Evolutionary conservation across 2,113 vertebrate species (phyloP), one percentile per base, ranked within the genome.

Genomic region (Myrmophylax atrothorax): DNA sequence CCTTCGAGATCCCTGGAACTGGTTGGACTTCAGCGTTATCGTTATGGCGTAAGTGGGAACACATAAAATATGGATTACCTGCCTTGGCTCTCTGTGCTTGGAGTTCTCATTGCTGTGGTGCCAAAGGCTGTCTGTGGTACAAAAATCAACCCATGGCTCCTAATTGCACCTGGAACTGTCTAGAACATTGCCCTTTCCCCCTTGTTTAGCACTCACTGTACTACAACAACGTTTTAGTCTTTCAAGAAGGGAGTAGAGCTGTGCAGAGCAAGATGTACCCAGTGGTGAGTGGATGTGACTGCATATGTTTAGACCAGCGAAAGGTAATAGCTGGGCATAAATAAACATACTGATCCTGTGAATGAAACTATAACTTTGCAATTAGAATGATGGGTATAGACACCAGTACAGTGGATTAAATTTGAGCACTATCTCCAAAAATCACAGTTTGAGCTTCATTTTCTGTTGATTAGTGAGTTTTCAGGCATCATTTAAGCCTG

Each of bases 1-100:
- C 94, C 96, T 99, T 47, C 97, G 99, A 91, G 99, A 99, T 93
- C 99, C 98, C 16, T 99, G 99, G 99, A 99, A 99, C 97, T 99
- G 99, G 99, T 66, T 99, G 97, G 99, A 99, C 96, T 99, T 99
- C 96, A 98, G 94, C 0, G 99, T 99, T 82, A 99, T 99, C 3
- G 17, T 98, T 85, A 98, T 99, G 98, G 99, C 99, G 99, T 99
- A 92, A 99, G 99, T 99, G 93, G 49, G 52, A 53, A 18, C 7
- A 1, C 4, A 47, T 10, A 3, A 67, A 89, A 67, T 42, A 81
- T 6, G 18, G 55, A 62, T 78, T 44, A 16, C 15, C 7, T n/a
- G 46, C 4, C 4, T 15, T 24, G 0, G 3, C 2, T 2, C 31
- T 66, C 31, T 25, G 44, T 37, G 19, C 38, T 49, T n/a, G 15